These are phyloP conservation scores for Fukomys damarensis DNA, from an alignment of 2,113 vertebrate genomes.

Conservation along the genomic window DNA sequence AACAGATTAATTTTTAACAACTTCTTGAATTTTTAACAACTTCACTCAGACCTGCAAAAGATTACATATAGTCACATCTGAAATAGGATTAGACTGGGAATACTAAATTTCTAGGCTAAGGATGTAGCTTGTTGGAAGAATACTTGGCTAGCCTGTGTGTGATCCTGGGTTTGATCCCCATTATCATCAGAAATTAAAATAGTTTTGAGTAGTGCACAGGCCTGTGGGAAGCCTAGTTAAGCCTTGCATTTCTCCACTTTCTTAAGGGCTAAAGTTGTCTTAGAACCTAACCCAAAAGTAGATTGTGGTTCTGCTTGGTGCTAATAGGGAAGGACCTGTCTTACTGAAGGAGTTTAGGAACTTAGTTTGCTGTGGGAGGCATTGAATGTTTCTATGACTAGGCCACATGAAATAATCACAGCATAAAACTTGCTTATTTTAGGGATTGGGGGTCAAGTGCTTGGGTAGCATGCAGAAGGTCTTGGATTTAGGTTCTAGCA, in stretches of 20 bases:
- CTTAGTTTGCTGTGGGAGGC: no score
- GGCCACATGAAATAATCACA: background rate
- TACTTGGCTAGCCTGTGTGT: background rate
- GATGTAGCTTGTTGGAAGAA: background rate
- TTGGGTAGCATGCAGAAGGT: no score
- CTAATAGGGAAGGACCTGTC: no score
- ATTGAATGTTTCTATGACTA: background rate
- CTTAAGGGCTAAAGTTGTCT: background rate
- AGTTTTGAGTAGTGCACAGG: background rate
- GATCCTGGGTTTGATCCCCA: background rate
- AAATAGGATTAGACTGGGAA: background rate
- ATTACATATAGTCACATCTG: background rate
- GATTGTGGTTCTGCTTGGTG: background rate
- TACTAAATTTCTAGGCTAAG: background rate
- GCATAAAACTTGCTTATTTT: background rate
- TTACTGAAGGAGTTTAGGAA: background rate
- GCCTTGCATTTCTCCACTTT: background rate
- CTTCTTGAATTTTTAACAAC: background rate
- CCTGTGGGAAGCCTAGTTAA: background rate
- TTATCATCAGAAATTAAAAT: background rate
- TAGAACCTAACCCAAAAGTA: background rate
- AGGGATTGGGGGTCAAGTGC: background rate
- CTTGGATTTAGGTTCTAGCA: no score
- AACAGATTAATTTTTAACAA: background rate
- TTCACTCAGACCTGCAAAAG: background rate